Base-by-base conservation (phyloP, 2,888 invertebrate genomes). In the Hyles lineata region DNA sequence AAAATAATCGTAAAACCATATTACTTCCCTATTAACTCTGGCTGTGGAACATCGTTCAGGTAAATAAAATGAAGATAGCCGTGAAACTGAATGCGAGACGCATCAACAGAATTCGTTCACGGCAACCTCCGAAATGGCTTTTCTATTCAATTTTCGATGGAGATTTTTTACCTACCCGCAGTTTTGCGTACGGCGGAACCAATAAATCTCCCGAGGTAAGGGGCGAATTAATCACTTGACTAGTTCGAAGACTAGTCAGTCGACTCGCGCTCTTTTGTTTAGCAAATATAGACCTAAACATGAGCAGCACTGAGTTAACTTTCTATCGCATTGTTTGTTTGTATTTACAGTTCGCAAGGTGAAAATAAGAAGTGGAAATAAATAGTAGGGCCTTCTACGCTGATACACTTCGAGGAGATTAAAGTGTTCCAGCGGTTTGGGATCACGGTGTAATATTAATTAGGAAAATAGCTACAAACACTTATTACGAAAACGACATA, bases 111-210 rank as follows among this genome's bases (percentile, higher is more conserved):
- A 90, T 90, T 88, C 91, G 88, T 85, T 88, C 87, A 83, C 82
- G 83, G 84, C 83, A 79, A 84, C 89, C 87, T 86, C 88, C 86
- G 89, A 91, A 93, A 94, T 94, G 91, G 92, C 89, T 94, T 94
- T 94, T 92, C 94, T 93, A 94, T 94, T 94, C 93, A 94, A 94
- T 94, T 94, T 94, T 94, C 93, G 90, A 94, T 94, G 92, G 92
- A 94, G 92, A 93, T 94, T 94, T 94, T 94, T 93, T 94, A 92
- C 92, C 90, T 88, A 88, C 90, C 92, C 91, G 89, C 94, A 94
- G 94, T 94, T 94, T 94, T 94, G 94, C 94, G 93, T 93, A 92
- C 93, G 87, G 92, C 89, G 92, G 90, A 92, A 93, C 94, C 93
- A 92, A 94, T 94, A 94, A 94, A 94, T 95, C 93, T 94, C 89